Percentiles rank a stretch among this genome's conserved stretches.
These are phyloP conservation scores for Lethenteron camtschaticum DNA, from an alignment of 2,113 vertebrate genomes.

Conservation along the genomic window DNA sequence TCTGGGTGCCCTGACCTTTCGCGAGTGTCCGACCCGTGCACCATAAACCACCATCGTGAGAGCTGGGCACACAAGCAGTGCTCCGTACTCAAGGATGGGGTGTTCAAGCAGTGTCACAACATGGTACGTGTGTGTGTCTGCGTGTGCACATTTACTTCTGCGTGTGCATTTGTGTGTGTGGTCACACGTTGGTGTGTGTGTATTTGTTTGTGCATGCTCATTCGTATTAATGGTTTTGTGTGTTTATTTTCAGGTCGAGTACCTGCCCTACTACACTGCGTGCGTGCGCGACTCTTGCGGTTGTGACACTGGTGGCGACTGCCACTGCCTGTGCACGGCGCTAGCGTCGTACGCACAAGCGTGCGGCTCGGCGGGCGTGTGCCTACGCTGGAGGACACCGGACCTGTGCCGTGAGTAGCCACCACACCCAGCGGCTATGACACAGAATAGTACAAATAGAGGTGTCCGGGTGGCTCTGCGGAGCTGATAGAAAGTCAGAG, in stretches of 20 bases:
- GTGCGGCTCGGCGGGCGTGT: conserved; percentile 41
- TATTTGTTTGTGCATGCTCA: too few species aligned
- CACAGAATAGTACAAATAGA: conserved; percentile 10
- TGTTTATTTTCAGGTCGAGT: conserved; percentile 38
- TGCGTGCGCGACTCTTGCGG: conserved; percentile 71
- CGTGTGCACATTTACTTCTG: too few species aligned
- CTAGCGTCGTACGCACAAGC: conserved; percentile 63
- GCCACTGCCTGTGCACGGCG: conserved; percentile 73
- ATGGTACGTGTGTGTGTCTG: too few species aligned
- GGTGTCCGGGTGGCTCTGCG: conserved; percentile 11
- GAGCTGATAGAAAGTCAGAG: too few species aligned
- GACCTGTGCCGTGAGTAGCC: conserved; percentile 47
- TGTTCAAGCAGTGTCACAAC: conserved; percentile 32
- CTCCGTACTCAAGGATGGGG: conserved; percentile 29
- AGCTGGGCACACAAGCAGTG: conserved; percentile 44
- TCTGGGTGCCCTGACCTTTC: conserved; percentile 26
- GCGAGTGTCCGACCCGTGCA: conserved; percentile 21
- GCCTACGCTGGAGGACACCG: conserved; percentile 58
- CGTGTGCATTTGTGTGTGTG: too few species aligned
- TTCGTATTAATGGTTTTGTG: not conserved
- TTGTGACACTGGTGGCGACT: conserved; percentile 70
- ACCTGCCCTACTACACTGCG: conserved; percentile 45
- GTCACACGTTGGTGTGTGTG: too few species aligned
- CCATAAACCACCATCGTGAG: conserved; percentile 25
- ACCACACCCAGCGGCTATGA: too few species aligned